A percentile compares a stretch with the other conserved stretches of the same genome.
phyloP scores from a whole-genome alignment of 2,888 invertebrate species.

The Lordiphosa andalusiaca region DNA sequence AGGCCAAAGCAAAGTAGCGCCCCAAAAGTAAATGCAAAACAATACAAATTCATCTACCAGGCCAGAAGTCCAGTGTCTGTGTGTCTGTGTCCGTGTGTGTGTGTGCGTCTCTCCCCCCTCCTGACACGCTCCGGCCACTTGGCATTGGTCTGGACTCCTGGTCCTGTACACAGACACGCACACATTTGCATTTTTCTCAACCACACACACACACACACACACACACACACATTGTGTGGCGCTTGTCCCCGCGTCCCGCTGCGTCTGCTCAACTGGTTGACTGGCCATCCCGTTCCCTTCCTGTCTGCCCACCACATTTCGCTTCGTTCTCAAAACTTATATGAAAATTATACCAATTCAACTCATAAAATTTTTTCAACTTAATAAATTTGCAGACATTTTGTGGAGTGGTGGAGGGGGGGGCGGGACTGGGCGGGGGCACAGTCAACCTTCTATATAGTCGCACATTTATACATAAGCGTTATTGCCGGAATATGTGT shows the following conservation, averaged over 20 bases:
- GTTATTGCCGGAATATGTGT: slow-evolving; percentile 4
- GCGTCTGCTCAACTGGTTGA: slow-evolving; percentile 11
- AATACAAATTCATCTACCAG: slow-evolving; percentile 71
- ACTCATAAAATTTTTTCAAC: slow-evolving; percentile 78
- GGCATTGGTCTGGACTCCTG: slow-evolving; percentile 48
- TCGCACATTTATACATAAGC: too few species aligned
- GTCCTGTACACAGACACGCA: slow-evolving; percentile 42
- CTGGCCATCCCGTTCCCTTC: neutral
- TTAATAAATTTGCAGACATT: slow-evolving; percentile 76
- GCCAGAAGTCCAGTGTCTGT: slow-evolving; percentile 21
- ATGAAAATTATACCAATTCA: slow-evolving; percentile 78
- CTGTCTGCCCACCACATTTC: slow-evolving; percentile 49
- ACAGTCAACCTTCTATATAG: slow-evolving; percentile 3
- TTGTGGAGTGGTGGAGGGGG: slow-evolving; percentile 26
- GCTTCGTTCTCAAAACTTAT: slow-evolving; percentile 70
- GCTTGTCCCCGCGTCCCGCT: slow-evolving; percentile 35
- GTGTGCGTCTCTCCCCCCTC: slow-evolving; percentile 7
- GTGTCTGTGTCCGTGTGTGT: slow-evolving; percentile 1
- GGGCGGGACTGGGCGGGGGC: too few species aligned
- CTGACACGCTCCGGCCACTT: slow-evolving; percentile 40
- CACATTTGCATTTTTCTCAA: slow-evolving; percentile 62
- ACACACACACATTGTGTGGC: slow-evolving; percentile 48
- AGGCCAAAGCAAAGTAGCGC: slow-evolving; percentile 68
- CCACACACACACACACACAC: too few species aligned
- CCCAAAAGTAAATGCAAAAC: slow-evolving; percentile 75